phyloP scores from a whole-genome alignment of 2,113 vertebrate species.

The Cepphus grylle region DNA sequence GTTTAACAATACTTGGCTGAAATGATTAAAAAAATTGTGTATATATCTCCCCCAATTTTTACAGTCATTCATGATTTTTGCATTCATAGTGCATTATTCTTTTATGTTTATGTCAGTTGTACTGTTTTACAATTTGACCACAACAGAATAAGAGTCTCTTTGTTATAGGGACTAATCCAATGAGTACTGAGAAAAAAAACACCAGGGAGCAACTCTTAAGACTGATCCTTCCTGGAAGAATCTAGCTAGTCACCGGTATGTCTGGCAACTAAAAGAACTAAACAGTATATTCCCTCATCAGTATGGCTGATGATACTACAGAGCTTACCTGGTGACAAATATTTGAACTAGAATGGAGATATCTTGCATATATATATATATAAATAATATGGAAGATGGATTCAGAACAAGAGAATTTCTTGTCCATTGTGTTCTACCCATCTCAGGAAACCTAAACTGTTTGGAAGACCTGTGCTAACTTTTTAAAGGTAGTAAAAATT shows the following conservation, averaged over 20 bases:
- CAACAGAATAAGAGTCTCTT: fast-evolving
- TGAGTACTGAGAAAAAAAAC: background rate
- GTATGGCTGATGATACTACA: background rate
- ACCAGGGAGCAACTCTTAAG: background rate
- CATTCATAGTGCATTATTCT: background rate
- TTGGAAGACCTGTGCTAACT: background rate
- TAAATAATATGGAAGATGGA: background rate
- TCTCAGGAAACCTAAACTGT: background rate
- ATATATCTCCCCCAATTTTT: fast-evolving
- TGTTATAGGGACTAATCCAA: background rate
- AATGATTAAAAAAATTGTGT: background rate
- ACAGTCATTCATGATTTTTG: background rate
- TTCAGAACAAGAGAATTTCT: background rate
- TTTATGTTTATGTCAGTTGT: background rate
- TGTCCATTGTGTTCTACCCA: background rate
- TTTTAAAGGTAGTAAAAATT: background rate
- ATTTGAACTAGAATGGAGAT: background rate
- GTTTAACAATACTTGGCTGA: background rate
- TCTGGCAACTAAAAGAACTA: background rate
- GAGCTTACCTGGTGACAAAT: background rate
- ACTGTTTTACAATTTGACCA: background rate
- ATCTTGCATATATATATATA: background rate
- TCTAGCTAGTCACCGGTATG: background rate
- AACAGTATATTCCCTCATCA: background rate
- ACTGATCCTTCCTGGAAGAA: background rate